These are phyloP conservation scores for Pasiphila rectangulata DNA, from an alignment of 2,888 invertebrate genomes.

Conservation along the genomic window DNA sequence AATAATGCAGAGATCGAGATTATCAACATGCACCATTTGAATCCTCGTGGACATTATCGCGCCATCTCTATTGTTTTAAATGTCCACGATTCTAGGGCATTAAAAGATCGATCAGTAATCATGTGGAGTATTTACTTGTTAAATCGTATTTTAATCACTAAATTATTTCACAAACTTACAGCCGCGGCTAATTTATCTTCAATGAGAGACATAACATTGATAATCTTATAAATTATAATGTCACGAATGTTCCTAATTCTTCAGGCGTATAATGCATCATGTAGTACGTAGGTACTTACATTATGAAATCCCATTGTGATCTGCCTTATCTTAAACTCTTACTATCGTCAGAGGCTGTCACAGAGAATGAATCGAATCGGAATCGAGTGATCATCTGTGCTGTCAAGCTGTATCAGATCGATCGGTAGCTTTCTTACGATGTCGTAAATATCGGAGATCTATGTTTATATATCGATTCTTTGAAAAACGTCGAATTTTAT, in stretches of 20 bases:
- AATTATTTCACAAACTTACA: background rate
- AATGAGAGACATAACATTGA: slow-evolving; percentile 30
- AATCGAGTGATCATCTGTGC: slow-evolving; percentile 49
- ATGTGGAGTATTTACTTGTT: slow-evolving; percentile 39
- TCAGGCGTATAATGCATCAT: slow-evolving; percentile 49
- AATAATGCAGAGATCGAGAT: slow-evolving; percentile 74
- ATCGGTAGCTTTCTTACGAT: slow-evolving; percentile 45
- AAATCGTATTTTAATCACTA: slow-evolving; percentile 7
- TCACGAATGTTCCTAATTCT: slow-evolving; percentile 58
- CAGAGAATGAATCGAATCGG: slow-evolving; percentile 38
- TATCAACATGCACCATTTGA: slow-evolving; percentile 73
- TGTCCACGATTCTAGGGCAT: slow-evolving; percentile 58
- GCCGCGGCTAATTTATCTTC: slow-evolving; percentile 16
- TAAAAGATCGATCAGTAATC: slow-evolving; percentile 59
- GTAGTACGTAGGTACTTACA: slow-evolving; percentile 24
- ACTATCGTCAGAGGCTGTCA: slow-evolving; percentile 58
- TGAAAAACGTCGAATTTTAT: background rate
- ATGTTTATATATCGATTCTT: background rate
- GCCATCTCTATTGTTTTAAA: slow-evolving; percentile 71
- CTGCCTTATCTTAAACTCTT: slow-evolving; percentile 55
- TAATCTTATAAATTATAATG: slow-evolving; percentile 54
- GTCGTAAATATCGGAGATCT: slow-evolving; percentile 40
- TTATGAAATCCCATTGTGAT: slow-evolving; percentile 60
- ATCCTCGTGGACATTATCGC: slow-evolving; percentile 62
- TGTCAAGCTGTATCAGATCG: slow-evolving; percentile 56